Conservation (phyloP, 2,113 vertebrate species). For the Lathamus discolor region DNA sequence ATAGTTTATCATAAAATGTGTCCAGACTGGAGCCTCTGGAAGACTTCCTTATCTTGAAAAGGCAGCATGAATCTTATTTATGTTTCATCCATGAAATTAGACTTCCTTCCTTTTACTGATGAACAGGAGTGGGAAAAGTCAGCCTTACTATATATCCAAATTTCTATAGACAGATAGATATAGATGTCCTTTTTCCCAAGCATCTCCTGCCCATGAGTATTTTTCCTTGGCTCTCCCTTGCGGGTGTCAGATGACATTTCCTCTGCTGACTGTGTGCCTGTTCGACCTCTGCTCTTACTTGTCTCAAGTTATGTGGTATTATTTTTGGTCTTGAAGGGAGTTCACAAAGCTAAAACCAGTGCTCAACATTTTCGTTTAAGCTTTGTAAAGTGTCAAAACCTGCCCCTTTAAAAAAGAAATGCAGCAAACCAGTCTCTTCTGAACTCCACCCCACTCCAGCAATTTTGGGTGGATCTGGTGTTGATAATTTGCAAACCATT, state of each 20-base stretch:
- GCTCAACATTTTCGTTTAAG: conserved; percentile 8
- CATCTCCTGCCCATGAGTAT: background rate
- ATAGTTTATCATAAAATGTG: conserved; percentile 27
- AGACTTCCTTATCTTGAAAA: conserved; percentile 51
- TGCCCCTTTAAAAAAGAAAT: background rate
- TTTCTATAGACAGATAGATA: conserved; percentile 14
- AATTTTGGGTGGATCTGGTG: conserved; percentile 26
- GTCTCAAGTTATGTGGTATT: background rate
- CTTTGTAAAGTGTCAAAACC: background rate
- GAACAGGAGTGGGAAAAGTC: conserved; percentile 19
- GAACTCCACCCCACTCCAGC: background rate
- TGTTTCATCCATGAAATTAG: conserved; percentile 39
- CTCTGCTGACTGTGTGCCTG: conserved; percentile 46
- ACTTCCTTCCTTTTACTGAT: conserved; percentile 37
- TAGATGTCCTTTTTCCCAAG: conserved; percentile 7
- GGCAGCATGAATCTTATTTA: conserved; percentile 40
- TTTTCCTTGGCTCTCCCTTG: conserved; percentile 30
- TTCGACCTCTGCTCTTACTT: background rate
- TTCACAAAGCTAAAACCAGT: background rate
- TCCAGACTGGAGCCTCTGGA: conserved; percentile 53
- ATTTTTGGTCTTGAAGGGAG: background rate
- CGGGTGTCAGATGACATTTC: conserved; percentile 47
- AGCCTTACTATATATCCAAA: background rate
- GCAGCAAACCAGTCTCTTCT: background rate
- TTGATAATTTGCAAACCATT: conserved; percentile 17